Percentiles rank a stretch among this genome's conserved stretches.
These are phyloP conservation scores for Tupaia chinensis DNA, from an alignment of 2,113 vertebrate genomes.

Conservation along the genomic window DNA sequence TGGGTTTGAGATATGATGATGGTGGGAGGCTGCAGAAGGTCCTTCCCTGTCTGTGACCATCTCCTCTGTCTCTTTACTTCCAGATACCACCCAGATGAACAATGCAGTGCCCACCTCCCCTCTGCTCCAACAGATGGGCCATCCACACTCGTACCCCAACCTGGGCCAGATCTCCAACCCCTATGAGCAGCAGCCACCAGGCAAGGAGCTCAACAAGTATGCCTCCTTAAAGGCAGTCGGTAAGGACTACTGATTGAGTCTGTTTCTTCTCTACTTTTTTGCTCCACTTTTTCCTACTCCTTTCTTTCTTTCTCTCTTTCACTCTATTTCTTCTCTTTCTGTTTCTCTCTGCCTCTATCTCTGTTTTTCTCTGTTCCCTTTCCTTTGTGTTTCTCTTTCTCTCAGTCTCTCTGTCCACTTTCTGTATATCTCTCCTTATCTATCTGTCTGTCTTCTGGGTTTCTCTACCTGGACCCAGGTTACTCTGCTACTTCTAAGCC, in stretches of 20 bases:
- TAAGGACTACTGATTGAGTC: constrained; percentile 85
- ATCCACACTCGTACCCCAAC: constrained; percentile 94
- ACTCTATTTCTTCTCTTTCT: too few relatives aligned
- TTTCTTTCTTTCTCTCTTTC: background rate
- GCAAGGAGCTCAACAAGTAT: constrained; percentile 98
- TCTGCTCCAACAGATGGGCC: constrained; percentile 93
- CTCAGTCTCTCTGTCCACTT: too few relatives aligned
- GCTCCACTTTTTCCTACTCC: background rate
- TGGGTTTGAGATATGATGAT: background rate
- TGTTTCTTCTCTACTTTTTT: background rate
- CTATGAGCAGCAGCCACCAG: constrained; percentile 95
- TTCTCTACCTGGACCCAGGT: background rate
- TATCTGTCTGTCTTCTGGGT: background rate
- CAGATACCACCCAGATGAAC: constrained; percentile 96
- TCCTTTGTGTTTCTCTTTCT: background rate
- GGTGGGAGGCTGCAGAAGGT: background rate
- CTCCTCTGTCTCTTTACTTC: constrained; percentile 68
- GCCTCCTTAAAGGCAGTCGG: constrained; percentile 98
- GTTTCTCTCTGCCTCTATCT: background rate
- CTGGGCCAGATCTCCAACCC: constrained; percentile 96
- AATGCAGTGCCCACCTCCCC: constrained; percentile 91
- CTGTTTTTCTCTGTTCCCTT: background rate
- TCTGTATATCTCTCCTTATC: too few relatives aligned
- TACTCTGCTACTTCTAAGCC: background rate
- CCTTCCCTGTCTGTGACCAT: background rate